These are phyloP conservation scores for Taenaris catops DNA, from an alignment of 2,888 invertebrate genomes.

Conservation along the genomic window DNA sequence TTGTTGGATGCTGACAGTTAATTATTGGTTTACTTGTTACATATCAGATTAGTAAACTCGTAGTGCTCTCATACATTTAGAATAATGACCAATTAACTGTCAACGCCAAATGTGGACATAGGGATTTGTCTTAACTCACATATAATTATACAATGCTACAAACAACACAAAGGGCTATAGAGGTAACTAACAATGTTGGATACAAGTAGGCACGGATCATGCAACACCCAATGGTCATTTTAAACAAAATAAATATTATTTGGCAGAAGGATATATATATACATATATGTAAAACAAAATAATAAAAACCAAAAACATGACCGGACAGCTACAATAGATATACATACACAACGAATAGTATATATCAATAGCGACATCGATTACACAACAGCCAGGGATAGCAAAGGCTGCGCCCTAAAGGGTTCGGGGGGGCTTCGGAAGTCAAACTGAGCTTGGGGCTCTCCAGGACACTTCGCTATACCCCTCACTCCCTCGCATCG, in stretches of 20 bases:
- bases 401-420: conserved; percentile 77
- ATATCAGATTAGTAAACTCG: conserved; percentile 2
- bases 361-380: conserved; percentile 72
- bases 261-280: conserved; percentile 38
- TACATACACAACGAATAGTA: conserved; percentile 65
- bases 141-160: conserved; percentile 64
- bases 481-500: conserved; percentile 79
- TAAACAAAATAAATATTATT: conserved; percentile 31
- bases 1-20: conserved; percentile 66
- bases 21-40: conserved; percentile 31
- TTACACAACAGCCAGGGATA: conserved; percentile 77
- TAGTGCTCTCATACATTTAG: no score
- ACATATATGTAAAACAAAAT: conserved; percentile 35
- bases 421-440: conserved; percentile 62
- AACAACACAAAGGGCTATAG: conserved; percentile 76
- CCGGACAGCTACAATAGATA: conserved; percentile 64
- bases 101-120: conserved; percentile 57
- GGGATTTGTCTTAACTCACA: conserved; percentile 48
- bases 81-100: conserved; percentile 59
- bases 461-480: conserved; percentile 76
- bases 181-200: conserved; percentile 69
- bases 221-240: conserved; percentile 74
- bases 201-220: conserved; percentile 76
- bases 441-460: conserved; percentile 72
- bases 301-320: conserved; percentile 40